These are phyloP conservation scores for Tenrec ecaudatus DNA, from an alignment of 2,113 vertebrate species.

Conservation along the genomic window DNA sequence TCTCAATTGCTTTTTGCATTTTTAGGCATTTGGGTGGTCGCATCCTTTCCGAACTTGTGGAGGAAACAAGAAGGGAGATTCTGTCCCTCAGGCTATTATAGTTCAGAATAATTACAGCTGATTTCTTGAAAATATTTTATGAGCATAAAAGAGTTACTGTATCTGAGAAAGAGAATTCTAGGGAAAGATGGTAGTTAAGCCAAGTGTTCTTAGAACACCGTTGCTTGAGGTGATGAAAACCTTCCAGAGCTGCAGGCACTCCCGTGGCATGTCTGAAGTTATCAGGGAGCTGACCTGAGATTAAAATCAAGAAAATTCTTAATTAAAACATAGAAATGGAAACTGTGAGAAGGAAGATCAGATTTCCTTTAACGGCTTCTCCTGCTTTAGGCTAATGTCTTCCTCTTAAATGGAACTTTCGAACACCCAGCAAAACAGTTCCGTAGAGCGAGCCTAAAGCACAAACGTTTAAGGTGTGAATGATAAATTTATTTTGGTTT, in stretches of 20 bases:
- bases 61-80: not conserved
- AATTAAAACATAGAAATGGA: not conserved
- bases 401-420: not conserved
- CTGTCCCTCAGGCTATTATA: not conserved
- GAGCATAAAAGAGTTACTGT: not conserved
- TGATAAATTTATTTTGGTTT: not conserved
- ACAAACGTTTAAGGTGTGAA: not conserved
- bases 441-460: not conserved
- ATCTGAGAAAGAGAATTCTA: not conserved
- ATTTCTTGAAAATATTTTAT: not conserved
- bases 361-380: not conserved
- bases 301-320: constrained; percentile 8
- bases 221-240: not conserved
- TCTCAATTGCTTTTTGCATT: not conserved
- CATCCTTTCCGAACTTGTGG: constrained; percentile 1
- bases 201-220: not conserved
- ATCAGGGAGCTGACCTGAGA: constrained; percentile 1
- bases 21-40: not conserved
- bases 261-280: not conserved
- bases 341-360: not conserved
- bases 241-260: not conserved
- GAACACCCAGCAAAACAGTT: not conserved
- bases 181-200: not conserved
- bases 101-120: not conserved
- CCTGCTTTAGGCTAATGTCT: not conserved